phyloP scores from a whole-genome alignment of 2,113 vertebrate genomes.

The Laticauda laticaudata region DNA sequence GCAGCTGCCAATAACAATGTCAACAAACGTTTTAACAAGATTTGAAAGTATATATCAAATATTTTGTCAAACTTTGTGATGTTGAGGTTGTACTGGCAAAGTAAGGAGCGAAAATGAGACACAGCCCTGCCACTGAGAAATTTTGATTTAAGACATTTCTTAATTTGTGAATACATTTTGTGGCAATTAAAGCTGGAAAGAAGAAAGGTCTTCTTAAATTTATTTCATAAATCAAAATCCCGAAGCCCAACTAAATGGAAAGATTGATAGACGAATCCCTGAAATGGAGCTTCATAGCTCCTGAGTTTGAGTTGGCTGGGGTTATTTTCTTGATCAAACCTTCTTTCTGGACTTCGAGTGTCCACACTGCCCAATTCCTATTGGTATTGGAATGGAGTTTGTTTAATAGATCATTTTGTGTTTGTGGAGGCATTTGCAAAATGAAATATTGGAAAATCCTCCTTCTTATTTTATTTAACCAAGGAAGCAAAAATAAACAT shows the following conservation, averaged over 20 bases:
- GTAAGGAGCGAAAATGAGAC: not conserved
- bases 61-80: not conserved
- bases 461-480: slow-evolving; percentile 2
- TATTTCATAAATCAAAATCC: not conserved
- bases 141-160: not conserved
- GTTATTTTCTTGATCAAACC: not conserved
- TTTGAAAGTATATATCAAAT: not conserved
- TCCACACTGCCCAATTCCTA: not conserved
- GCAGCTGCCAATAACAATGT: not conserved
- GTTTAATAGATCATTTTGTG: slow-evolving; percentile 29
- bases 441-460: slow-evolving; percentile 2
- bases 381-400: slow-evolving; percentile 21
- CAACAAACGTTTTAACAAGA: not conserved
- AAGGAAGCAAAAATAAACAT: slow-evolving; percentile 17
- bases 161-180: not conserved
- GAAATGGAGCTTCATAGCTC: not conserved
- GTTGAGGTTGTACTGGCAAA: not conserved
- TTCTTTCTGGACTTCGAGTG: not conserved
- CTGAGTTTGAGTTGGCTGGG: not conserved
- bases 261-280: not conserved
- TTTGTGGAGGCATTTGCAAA: slow-evolving; percentile 25
- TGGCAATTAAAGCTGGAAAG: not conserved
- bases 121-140: not conserved
- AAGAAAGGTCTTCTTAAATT: not conserved
- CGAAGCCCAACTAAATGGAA: not conserved